Percentiles rank a stretch among this genome's conserved stretches.
Conservation (phyloP, 2,888 invertebrate genomes). For the Hydrotaea cyrtoneurina region DNA sequence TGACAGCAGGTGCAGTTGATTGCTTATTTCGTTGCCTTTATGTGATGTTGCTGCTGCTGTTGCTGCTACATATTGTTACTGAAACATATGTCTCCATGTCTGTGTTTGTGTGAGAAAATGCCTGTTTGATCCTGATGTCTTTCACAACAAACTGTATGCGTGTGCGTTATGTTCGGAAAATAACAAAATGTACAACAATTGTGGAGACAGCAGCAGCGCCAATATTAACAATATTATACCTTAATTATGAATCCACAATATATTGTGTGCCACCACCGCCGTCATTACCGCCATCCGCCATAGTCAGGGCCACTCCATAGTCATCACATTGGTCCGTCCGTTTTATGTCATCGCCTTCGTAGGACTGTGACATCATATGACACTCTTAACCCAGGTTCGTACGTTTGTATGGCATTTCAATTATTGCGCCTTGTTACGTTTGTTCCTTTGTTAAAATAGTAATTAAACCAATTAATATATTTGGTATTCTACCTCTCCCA, state of each 20-base stretch:
- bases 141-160: not conserved
- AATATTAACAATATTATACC: conserved; percentile 55
- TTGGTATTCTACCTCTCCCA: not conserved
- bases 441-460: conserved; percentile 46
- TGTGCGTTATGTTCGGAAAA: conserved; percentile 43
- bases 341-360: not conserved
- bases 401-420: not conserved
- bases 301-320: not conserved
- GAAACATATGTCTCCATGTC: conserved; percentile 18
- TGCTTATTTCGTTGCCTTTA: conserved; percentile 64
- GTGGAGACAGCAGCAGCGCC: not conserved
- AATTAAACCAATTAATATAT: conserved; percentile 44
- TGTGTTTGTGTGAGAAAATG: conserved; percentile 20
- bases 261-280: not conserved
- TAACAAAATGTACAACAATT: conserved; percentile 18
- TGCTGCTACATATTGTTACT: conserved; percentile 47
- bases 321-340: not conserved
- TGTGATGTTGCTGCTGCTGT: conserved; percentile 3
- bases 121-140: not conserved
- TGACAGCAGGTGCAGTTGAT: conserved; percentile 79
- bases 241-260: conserved; percentile 58
- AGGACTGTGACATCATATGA: not conserved
- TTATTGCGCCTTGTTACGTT: not conserved
- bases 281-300: not conserved
- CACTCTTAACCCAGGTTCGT: not conserved